These are phyloP conservation scores for Etheostoma perlongum DNA, from an alignment of 2,797 vertebrate species.

Conservation along the genomic window DNA sequence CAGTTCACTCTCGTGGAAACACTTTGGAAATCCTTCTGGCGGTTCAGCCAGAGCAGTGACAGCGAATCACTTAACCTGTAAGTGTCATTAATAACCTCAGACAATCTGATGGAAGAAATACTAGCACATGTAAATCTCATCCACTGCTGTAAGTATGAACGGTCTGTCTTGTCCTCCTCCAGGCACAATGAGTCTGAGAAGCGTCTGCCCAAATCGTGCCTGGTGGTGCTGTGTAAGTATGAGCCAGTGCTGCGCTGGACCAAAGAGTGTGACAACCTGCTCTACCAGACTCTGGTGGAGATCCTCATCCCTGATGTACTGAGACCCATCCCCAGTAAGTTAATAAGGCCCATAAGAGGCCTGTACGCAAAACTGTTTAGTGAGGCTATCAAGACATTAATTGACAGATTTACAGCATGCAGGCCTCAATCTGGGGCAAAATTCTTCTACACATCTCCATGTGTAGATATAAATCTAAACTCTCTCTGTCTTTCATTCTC, in stretches of 20 bases:
- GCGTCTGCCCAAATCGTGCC: conserved; percentile 89
- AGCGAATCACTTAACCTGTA: conserved; percentile 85
- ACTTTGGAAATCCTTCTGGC: conserved; percentile 96
- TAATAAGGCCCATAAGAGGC: background rate
- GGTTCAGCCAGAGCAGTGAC: conserved; percentile 89
- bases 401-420: background rate
- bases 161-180: background rate
- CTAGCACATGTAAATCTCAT: background rate
- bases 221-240: conserved; percentile 92
- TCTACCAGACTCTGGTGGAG: conserved; percentile 95
- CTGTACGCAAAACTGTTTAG: background rate
- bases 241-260: conserved; percentile 92
- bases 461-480: background rate
- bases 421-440: background rate
- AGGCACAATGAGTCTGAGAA: conserved; percentile 93
- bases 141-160: background rate
- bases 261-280: conserved; percentile 90
- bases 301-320: conserved; percentile 94
- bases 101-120: background rate
- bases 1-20: conserved; percentile 95
- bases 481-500: background rate
- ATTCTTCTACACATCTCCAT: background rate
- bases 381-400: background rate
- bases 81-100: conserved; percentile 56
- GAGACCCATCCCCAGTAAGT: conserved; percentile 95